Evolutionary conservation across 2,113 vertebrate genomes (phyloP).

Genomic region (Myotis davidii): DNA sequence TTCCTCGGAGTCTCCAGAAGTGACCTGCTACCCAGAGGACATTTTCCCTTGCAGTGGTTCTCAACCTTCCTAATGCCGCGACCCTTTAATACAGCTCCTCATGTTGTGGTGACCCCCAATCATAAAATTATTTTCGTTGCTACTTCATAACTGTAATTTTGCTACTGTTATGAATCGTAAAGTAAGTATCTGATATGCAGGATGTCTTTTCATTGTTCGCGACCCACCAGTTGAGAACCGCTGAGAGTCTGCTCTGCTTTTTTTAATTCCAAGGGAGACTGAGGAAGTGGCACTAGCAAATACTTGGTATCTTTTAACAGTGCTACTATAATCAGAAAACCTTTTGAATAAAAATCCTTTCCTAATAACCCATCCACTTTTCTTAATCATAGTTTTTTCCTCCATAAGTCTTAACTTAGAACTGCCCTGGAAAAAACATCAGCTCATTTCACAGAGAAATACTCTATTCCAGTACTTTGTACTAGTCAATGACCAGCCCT

Average conservation of each 20-base stretch:
- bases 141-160: too few species aligned
- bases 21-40: neutral
- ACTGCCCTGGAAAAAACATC: neutral
- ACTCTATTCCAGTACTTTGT: neutral
- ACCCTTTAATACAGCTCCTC: too few species aligned
- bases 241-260: neutral
- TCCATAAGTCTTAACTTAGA: conserved; percentile 9
- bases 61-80: too few species aligned
- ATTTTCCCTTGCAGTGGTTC: neutral
- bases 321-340: conserved; percentile 42
- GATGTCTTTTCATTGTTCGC: too few species aligned
- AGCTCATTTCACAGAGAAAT: neutral
- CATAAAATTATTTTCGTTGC: too few species aligned
- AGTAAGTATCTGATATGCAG: too few species aligned
- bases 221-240: too few species aligned
- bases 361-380: conserved; percentile 14
- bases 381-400: conserved; percentile 42
- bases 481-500: neutral
- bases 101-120: too few species aligned
- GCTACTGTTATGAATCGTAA: too few species aligned
- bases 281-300: neutral
- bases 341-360: neutral
- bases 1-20: neutral
- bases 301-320: neutral
- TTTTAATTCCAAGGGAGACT: neutral